These are phyloP conservation scores for Malurus cyaneus DNA, from an alignment of 2,113 vertebrate species.

Conservation along the genomic window DNA sequence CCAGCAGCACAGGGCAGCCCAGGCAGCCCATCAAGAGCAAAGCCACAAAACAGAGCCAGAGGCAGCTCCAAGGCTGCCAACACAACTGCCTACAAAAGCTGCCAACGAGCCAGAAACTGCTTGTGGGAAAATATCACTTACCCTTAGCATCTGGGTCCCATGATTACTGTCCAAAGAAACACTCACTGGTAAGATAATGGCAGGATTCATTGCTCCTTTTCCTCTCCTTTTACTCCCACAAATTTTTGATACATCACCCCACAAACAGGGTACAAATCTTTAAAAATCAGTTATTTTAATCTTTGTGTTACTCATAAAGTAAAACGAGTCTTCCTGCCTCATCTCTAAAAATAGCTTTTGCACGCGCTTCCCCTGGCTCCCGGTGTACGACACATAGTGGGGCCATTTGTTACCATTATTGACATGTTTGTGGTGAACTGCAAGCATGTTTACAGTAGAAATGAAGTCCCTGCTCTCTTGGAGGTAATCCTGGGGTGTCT, in stretches of 20 bases:
- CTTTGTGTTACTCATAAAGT: background rate
- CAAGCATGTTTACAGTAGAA: background rate
- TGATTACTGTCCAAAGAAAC: slow-evolving; percentile 73
- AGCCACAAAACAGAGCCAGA: slow-evolving; percentile 69
- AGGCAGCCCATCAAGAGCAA: slow-evolving; percentile 62
- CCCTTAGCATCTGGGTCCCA: slow-evolving; percentile 76
- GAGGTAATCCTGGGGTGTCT: slow-evolving; percentile 25
- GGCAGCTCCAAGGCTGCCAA: slow-evolving; percentile 66
- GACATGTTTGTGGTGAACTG: slow-evolving; percentile 40
- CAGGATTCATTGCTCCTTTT: slow-evolving; percentile 36
- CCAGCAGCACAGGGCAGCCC: slow-evolving; percentile 63
- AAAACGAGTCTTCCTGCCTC: background rate
- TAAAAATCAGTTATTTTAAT: background rate
- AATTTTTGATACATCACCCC: background rate
- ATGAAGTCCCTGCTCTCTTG: slow-evolving; percentile 44
- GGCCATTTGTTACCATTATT: slow-evolving; percentile 48
- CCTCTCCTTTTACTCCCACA: background rate
- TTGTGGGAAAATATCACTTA: slow-evolving; percentile 79
- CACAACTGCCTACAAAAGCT: slow-evolving; percentile 73
- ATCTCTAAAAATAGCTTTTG: background rate
- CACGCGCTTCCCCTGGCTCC: background rate
- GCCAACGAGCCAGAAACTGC: slow-evolving; percentile 74
- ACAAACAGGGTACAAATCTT: background rate
- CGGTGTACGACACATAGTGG: background rate
- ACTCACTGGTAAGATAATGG: slow-evolving; percentile 64